Evolutionary conservation across 2,888 invertebrate genomes (phyloP), one percentile per base, ranked within the genome.

Genomic region (Lathronympha strigana): DNA sequence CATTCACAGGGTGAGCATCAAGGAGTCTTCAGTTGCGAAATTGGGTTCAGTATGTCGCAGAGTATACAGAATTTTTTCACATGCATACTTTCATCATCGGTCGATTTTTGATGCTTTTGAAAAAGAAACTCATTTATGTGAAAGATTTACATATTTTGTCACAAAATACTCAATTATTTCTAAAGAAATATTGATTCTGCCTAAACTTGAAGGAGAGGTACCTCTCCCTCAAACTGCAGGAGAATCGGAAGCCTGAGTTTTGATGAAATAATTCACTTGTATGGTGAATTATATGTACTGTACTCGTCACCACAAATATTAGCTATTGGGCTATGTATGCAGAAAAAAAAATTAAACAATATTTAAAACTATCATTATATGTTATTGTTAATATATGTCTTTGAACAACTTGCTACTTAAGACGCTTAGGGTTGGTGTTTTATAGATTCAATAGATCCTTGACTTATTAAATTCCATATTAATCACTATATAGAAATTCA

Each of bases 21-120:
- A 99, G 88, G 99, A 99, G 85, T 98, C 99, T 13, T 99, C 99
- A 33, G 98, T 99, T 71, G 97, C 98, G 57, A 99, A 99, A 92
- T 93, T 99, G 77, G 99, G 99, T 57, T 99, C 99, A 47, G 99
- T 99, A 9, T 99, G 99, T 89, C 95, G 99, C 77, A 94, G 99
- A 77, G 99, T 99, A 1, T 99, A 99, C 88, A 95, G 99, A 92
- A 99, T 99, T 86, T 99, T 99, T 90, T 99, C 99, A 54, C 99
- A 99, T 92, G 99, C 99, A 33, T 99, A 98, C 89, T 99, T 98
- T 88, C 99, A 99, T 90, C 99, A 99, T 89, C 94, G 98, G 76
- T 94, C 95, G 74, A 96, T 99, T 85, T 99, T 99, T 93, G 99
- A 99, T 92, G 97, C 98, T 73, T 99, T 99, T 92, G 99, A 99